Evolutionary conservation across 2,797 vertebrate species (phyloP), one percentile per base, ranked within the genome.

Genomic region (Anguilla obscura): DNA sequence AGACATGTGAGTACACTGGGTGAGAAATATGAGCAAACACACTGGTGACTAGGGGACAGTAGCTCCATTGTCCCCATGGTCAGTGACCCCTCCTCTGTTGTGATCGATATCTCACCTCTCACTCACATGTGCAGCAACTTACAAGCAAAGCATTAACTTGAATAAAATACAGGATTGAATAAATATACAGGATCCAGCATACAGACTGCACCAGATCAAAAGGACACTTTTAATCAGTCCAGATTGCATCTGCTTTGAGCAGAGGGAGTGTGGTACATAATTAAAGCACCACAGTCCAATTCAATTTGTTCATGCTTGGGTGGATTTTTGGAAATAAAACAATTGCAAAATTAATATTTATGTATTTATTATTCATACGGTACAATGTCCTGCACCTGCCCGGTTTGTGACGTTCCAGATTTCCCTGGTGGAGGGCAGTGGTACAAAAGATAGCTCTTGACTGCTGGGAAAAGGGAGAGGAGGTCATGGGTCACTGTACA

Each of bases 11-110:
- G 50, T 50, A n/a, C 45, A 30, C 40, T 30, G 33, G 84, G 16
- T 74, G 66, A 85, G 87, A 76, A 88, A 85, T 50, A 36, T 60
- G 69, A 76, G 87, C 83, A 88, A 88, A 79, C 87, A 88, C 5
- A n/a, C 50, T 10, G 36, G 84, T 30, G 12, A 71, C 45, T 21
- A 3, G 24, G 24, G 45, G 83, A 88, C 83, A 88, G 87, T 85
- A 36, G 45, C 69, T 76, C 66, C 87, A 74, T 88, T 88, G 87
- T 88, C 69, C 87, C 69, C 69, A 6, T 79, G 87, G 84, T 88
- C 87, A 88, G 40, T 85, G 87, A 52, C 84, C 87, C 69, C 33
- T 3, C 12, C 30, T 16, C 2, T 33, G 82, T 18, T 76, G 48
- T 10, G 63, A 88, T 88, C 84, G n/a, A 85, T 74, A 88, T 14